phyloP scores from a whole-genome alignment of 2,888 invertebrate genomes.

The Ischnus inquisitorius region DNA sequence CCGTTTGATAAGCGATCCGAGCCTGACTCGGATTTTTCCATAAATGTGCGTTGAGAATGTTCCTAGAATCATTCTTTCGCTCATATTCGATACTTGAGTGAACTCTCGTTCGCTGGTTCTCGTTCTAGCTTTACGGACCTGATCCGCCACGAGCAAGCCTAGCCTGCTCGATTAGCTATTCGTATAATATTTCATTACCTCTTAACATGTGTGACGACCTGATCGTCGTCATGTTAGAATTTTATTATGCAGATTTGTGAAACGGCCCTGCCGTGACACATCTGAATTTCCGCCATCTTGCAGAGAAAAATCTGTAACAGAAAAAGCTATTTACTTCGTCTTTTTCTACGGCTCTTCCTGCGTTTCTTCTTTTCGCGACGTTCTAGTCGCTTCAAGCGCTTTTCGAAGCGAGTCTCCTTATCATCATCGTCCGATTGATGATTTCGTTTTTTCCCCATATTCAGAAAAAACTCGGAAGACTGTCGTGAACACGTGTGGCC shows the following conservation, averaged over 20 bases:
- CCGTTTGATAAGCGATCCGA: too few relatives aligned
- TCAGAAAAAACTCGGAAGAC: not conserved
- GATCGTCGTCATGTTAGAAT: too few relatives aligned
- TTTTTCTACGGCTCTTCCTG: slow-evolving; percentile 4
- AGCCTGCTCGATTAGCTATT: slow-evolving; percentile 16
- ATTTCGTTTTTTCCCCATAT: slow-evolving; percentile 17
- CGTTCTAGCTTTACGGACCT: slow-evolving; percentile 18
- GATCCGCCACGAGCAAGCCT: slow-evolving; percentile 15
- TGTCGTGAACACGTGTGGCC: slow-evolving; percentile 21
- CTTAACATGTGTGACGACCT: not conserved
- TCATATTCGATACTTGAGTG: slow-evolving; percentile 12
- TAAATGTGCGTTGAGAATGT: not conserved
- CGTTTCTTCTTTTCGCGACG: slow-evolving; percentile 14
- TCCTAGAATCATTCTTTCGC: slow-evolving; percentile 9
- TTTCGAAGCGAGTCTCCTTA: slow-evolving; percentile 18
- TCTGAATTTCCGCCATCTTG: slow-evolving; percentile 20
- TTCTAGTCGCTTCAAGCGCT: slow-evolving; percentile 13
- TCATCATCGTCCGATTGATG: slow-evolving; percentile 17
- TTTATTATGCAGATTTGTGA: not conserved
- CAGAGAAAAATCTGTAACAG: slow-evolving; percentile 4
- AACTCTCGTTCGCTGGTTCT: slow-evolving; percentile 21
- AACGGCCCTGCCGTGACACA: slow-evolving; percentile 1
- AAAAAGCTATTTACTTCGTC: slow-evolving; percentile 7
- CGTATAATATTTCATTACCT: not conserved
- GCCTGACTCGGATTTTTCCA: slow-evolving; percentile 13